Evolutionary conservation across 2,113 vertebrate species (phyloP).

Genomic region (Caloenas nicobarica): DNA sequence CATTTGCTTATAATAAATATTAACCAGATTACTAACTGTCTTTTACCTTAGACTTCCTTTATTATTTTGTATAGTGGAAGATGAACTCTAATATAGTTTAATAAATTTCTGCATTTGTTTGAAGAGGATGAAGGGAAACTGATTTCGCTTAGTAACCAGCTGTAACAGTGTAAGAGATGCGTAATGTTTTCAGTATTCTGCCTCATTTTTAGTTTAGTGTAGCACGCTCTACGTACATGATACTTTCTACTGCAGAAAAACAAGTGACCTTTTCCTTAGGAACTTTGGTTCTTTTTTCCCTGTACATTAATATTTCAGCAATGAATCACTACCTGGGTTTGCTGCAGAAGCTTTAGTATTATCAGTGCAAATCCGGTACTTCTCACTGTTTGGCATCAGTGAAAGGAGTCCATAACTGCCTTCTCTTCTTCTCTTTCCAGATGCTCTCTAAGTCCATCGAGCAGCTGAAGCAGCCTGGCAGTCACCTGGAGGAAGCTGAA

Average conservation of each 20-base stretch:
- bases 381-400: not conserved
- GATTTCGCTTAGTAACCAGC: not conserved
- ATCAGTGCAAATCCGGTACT: accelerated
- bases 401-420: not conserved
- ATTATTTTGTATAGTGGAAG: not conserved
- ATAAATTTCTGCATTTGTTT: not conserved
- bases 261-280: not conserved
- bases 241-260: not conserved
- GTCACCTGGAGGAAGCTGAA: conserved; percentile 92
- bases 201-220: not conserved
- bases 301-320: not conserved
- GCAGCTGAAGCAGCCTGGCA: conserved; percentile 92
- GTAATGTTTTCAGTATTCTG: not conserved
- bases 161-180: not conserved
- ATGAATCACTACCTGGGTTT: not conserved
- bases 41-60: not conserved
- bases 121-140: not conserved
- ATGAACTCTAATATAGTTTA: not conserved
- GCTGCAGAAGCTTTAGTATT: not conserved
- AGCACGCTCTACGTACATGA: not conserved
- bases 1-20: not conserved
- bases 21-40: not conserved
- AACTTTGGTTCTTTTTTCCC: not conserved
- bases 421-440: conserved; percentile 75
- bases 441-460: conserved; percentile 97